Evolutionary conservation across 2,797 vertebrate species (phyloP), one percentile per base, ranked within the genome.

Genomic region (Phylloscopus collybita): DNA sequence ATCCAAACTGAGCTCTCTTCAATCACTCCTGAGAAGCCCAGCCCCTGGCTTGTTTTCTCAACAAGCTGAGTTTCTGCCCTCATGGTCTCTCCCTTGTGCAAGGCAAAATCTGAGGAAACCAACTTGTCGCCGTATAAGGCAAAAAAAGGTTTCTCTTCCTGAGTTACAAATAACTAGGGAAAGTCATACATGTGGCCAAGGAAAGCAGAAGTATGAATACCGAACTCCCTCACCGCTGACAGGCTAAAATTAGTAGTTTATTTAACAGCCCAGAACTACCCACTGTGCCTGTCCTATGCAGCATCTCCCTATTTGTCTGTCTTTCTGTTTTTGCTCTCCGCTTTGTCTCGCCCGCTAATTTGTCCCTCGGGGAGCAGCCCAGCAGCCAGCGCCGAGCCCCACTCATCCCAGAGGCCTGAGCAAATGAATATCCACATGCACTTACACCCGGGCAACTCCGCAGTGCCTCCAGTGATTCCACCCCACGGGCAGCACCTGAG

Each of bases 221-320:
- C 67, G 57, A 34, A 66, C 67, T 79, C 16, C 29, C 54, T 76
- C 36, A 3, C 62, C 75, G 76, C 89, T 16, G 44, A 70, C 51
- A 73, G 51, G 74, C 89, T 88, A 95, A 92, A 97, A 93, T 86
- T 90, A 96, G 93, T 64, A 93, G 75, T 93, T 96, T 94, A 93
- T 90, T 91, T 87, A 78, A 47, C 91, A 82, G 88, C 90, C 94
- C 81, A 91, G 80, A 80, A 92, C 90, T 78, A 96, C 42, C 8
- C 32, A 6, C 57, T 27, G 70, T 16, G 61, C 30, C 65, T 45
- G 74, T 60, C 78, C 83, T 93, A 42, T 1, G 1, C 91, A 80
- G 71, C 91, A 92, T 92, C 91, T 92, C 94, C 71, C 90, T 86
- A 25, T 76, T 65, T 82, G 80, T 64, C 83, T 67, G 40, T 16